phyloP scores from a whole-genome alignment of 2,797 vertebrate genomes.

The Pipistrellus kuhlii region DNA sequence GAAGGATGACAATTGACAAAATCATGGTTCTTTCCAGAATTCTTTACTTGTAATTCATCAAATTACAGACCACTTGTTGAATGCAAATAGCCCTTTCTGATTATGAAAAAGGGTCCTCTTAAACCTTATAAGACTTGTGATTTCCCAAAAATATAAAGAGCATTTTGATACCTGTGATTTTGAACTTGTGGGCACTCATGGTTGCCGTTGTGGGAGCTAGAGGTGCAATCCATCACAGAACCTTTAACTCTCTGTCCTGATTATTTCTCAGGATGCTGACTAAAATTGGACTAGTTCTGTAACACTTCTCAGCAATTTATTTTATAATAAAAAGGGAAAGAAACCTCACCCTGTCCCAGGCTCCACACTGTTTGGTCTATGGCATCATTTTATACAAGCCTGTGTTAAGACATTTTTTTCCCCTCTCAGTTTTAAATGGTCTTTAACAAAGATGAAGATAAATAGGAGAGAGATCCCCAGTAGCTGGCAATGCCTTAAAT shows the following conservation, averaged over 20 bases:
- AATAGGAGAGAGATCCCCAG: not conserved
- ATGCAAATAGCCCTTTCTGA: not conserved
- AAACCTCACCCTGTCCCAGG: not conserved
- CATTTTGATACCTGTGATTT: not conserved
- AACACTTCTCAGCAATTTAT: not conserved
- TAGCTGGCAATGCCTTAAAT: not conserved
- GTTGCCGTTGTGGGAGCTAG: not conserved
- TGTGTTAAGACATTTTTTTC: not conserved
- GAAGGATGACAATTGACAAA: not conserved
- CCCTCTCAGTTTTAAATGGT: not conserved
- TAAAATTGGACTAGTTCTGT: not conserved
- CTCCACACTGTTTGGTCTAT: not conserved
- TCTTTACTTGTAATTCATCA: not conserved
- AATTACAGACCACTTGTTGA: not conserved
- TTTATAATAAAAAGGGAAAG: constrained; percentile 28
- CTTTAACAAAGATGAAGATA: not conserved
- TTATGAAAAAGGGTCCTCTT: not conserved
- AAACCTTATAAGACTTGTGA: not conserved
- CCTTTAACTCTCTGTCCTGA: not conserved
- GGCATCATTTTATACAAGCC: not conserved
- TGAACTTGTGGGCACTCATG: not conserved
- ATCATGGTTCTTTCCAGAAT: not conserved
- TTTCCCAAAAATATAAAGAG: not conserved
- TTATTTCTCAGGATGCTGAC: not conserved
- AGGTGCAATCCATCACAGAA: rapidly evolving